A percentile compares a stretch with the other conserved stretches of the same genome.
phyloP scores from a whole-genome alignment of 2,888 invertebrate species.

The Orthonevra nobilis region DNA sequence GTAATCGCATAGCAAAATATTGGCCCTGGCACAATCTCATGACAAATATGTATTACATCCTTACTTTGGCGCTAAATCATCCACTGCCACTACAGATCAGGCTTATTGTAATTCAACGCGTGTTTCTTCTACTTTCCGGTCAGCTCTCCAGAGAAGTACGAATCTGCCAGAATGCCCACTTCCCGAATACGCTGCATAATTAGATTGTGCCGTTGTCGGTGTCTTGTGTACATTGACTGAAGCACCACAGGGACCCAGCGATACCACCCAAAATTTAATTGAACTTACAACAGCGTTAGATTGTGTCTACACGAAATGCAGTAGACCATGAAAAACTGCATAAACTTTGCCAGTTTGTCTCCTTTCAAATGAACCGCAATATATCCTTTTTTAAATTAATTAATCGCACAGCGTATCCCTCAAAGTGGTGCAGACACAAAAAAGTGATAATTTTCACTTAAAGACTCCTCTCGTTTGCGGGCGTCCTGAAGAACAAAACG shows the following conservation, averaged over 20 bases:
- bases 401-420: conserved; percentile 58
- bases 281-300: conserved; percentile 8
- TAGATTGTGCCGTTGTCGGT: conserved; percentile 35
- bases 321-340: conserved; percentile 41
- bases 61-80: conserved; percentile 35
- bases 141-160: conserved; percentile 23
- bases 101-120: conserved; percentile 55
- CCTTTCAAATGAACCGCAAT: conserved; percentile 44
- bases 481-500: conserved; percentile 38
- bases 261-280: conserved; percentile 27
- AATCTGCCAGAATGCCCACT: background rate
- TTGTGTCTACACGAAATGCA: conserved; percentile 21
- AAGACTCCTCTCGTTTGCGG: conserved; percentile 37
- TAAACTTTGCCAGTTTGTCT: conserved; percentile 18
- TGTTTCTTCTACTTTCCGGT: conserved; percentile 24
- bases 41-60: conserved; percentile 4
- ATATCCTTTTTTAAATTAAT: conserved; percentile 64
- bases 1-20: conserved; percentile 13
- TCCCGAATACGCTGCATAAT: conserved; percentile 31
- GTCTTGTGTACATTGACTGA: conserved; percentile 5
- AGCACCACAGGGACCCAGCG: conserved; percentile 10
- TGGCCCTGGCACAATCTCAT: background rate
- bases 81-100: conserved; percentile 2
- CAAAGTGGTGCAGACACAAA: conserved; percentile 18
- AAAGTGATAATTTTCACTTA: conserved; percentile 65